Evolutionary conservation across 2,113 vertebrate genomes (phyloP).

Genomic region (Pycnonotus jocosus): DNA sequence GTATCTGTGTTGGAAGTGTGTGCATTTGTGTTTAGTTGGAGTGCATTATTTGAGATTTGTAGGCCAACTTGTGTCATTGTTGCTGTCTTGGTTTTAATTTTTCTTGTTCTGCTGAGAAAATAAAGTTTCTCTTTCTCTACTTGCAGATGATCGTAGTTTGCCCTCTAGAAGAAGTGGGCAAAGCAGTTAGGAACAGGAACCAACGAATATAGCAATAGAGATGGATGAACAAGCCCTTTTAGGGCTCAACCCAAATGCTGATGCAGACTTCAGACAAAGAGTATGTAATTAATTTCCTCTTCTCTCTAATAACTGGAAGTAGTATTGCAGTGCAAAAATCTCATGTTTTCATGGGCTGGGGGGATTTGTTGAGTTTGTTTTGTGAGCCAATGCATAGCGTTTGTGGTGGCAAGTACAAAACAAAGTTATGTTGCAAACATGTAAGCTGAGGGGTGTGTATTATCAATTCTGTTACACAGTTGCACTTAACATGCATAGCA

Average conservation of each 20-base stretch:
- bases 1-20: not conserved
- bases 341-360: not conserved
- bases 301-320: not conserved
- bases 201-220: slow-evolving; percentile 75
- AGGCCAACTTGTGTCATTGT: not conserved
- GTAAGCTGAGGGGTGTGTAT: not conserved
- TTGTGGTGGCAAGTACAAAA: not conserved
- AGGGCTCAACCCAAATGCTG: slow-evolving; percentile 95
- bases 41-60: not conserved
- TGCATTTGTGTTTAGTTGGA: not conserved
- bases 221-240: slow-evolving; percentile 99
- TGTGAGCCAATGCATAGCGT: not conserved
- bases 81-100: not conserved
- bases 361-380: no score
- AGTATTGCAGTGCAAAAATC: not conserved
- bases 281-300: slow-evolving; percentile 67
- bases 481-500: not conserved
- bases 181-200: slow-evolving; percentile 72
- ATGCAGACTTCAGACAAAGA: slow-evolving; percentile 90
- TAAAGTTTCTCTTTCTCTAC: slow-evolving; percentile 32
- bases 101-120: slow-evolving; percentile 9
- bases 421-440: not conserved
- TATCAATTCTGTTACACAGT: not conserved
- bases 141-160: slow-evolving; percentile 81
- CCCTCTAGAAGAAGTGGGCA: slow-evolving; percentile 70